Conservation (phyloP, 2,113 vertebrate genomes). For the Pantherophis guttatus region DNA sequence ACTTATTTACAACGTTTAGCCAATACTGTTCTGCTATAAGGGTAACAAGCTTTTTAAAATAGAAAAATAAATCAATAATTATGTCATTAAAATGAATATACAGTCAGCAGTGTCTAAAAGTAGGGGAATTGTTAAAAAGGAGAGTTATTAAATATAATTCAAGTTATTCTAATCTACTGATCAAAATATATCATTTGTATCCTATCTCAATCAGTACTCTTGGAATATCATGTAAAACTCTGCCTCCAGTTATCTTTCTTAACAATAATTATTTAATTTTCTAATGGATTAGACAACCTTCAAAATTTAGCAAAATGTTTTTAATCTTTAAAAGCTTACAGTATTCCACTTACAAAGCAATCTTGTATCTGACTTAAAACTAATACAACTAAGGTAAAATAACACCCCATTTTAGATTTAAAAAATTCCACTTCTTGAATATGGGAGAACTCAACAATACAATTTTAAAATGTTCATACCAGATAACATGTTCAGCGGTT, state of each 20-base stretch:
- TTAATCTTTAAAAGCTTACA: not conserved
- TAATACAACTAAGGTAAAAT: not conserved
- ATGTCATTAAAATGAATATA: not conserved
- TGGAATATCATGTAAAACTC: not conserved
- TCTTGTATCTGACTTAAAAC: not conserved
- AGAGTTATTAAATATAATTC: not conserved
- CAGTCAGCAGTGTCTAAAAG: not conserved
- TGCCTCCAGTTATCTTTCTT: not conserved
- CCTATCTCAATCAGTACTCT: not conserved
- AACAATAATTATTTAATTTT: not conserved
- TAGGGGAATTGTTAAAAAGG: not conserved
- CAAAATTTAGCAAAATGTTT: not conserved
- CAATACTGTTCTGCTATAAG: not conserved
- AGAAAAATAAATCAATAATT: not conserved
- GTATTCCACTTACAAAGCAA: not conserved
- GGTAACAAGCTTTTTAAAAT: not conserved
- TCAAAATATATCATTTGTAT: not conserved
- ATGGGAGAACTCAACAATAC: rapidly evolving
- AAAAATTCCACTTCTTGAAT: not conserved
- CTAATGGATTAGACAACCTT: not conserved
- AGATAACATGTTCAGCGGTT: not conserved
- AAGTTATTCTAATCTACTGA: not conserved
- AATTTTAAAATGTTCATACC: not conserved
- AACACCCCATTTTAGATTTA: not conserved
- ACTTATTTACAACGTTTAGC: not conserved